Evolutionary conservation across 2,113 vertebrate genomes (phyloP).

Genomic region (Apistogramma diplotaenia): DNA sequence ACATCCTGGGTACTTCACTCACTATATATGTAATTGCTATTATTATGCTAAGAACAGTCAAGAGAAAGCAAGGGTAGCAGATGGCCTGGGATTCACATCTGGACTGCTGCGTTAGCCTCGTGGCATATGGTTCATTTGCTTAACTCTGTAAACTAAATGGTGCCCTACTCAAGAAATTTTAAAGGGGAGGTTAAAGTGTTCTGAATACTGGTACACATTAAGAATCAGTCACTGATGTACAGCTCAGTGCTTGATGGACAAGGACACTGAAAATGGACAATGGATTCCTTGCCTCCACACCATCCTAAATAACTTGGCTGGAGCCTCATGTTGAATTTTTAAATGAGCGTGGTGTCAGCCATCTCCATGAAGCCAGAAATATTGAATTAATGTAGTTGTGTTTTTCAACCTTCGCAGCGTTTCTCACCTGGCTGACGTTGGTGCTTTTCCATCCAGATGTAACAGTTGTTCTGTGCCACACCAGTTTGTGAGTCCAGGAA

Average conservation of each 20-base stretch:
- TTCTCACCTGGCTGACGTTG: constrained; percentile 91
- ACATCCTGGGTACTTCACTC: fast-evolving
- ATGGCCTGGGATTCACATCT: not conserved
- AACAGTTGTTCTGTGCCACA: constrained; percentile 98
- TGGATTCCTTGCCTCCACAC: not conserved
- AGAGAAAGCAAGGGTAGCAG: not conserved
- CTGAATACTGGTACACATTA: no score
- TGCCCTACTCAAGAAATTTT: not conserved
- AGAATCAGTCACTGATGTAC: no score
- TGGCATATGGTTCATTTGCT: not conserved
- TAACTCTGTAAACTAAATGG: not conserved
- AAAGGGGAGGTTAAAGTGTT: no score
- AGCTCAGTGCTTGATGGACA: no score
- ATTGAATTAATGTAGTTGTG: not conserved
- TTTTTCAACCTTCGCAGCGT: not conserved
- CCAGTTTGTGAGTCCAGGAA: constrained; percentile 97
- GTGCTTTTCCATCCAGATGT: constrained; percentile 99
- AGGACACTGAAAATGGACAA: not conserved
- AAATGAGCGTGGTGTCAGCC: no score
- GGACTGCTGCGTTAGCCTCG: not conserved
- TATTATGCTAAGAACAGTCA: no score
- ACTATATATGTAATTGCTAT: no score
- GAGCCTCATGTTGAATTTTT: no score
- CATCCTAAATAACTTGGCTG: not conserved
- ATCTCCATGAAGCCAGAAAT: not conserved